Evolutionary conservation across 2,888 invertebrate genomes (phyloP), one percentile per base, ranked within the genome.

Genomic region (Thereva unica): DNA sequence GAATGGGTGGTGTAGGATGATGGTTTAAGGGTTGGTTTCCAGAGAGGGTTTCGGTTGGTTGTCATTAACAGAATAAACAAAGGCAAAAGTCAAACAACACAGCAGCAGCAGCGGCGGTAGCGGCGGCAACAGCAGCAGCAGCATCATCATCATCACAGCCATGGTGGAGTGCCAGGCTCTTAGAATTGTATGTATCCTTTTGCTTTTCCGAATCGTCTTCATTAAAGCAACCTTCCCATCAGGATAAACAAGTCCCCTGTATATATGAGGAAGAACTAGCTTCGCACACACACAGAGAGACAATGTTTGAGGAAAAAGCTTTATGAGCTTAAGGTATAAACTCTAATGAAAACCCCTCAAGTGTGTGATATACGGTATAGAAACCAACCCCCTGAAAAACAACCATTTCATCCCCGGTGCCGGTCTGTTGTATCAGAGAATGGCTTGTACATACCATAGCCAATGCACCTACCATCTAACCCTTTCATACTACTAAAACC

Each of bases 11-110:
- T n/a, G n/a, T 34, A 23, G 7, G 50, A 50, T 23, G 49, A 8
- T 34, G 34, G 50, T 23, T 23, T 7, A 5, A 23, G 34, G 50
- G 23, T 9, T 12, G 34, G 23, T 50, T 4, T 10, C 10, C 10
- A 37, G 5, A 6, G 57, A 57, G 47, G n/a, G 10, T 57, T 45
- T 57, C 47, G 45, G 57, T 37, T 47, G 57, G 47, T 38, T 57
- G 57, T 45, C 57, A 57, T 57, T 57, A 57, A 47, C 57, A 57
- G 47, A 57, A 38, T 47, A 57, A 57, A 57, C 47, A 57, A 37
- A 57, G 57, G 57, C 37, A 12, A 37, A 57, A 57, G 57, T 57
- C 57, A 57, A 57, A 57, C 47, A 57, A 57, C 23, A 57, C 57
- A 57, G 41, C 23, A 23, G 23, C 23, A 23, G 23, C 23, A 23